Percentiles rank a stretch among this genome's conserved stretches.
Conservation (phyloP, 2,888 invertebrate genomes). For the Chalcosyrphus nemorum region DNA sequence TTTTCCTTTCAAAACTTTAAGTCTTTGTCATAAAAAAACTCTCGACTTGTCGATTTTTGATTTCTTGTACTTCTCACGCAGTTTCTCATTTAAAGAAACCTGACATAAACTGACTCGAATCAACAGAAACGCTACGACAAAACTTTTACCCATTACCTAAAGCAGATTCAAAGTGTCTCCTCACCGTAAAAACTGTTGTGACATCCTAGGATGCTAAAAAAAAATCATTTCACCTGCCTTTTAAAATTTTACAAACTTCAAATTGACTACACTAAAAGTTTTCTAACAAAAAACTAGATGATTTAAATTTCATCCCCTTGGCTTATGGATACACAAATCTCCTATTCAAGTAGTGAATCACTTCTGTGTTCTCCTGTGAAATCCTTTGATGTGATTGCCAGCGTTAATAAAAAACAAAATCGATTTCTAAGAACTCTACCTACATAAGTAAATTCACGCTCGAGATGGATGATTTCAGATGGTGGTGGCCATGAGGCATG, state of each 20-base stretch:
- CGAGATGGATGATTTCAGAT: slow-evolving; percentile 21
- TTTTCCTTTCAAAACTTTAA: too few species aligned
- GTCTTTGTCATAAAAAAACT: background rate
- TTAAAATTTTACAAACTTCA: background rate
- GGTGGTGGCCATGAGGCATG: slow-evolving; percentile 10
- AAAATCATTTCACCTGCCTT: background rate
- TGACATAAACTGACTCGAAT: background rate
- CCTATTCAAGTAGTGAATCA: background rate
- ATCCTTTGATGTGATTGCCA: background rate
- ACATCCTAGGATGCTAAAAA: background rate
- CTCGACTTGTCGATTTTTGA: background rate
- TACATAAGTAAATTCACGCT: slow-evolving; percentile 24
- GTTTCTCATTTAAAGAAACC: background rate
- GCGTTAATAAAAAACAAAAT: background rate
- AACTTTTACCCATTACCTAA: background rate
- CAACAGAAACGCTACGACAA: background rate
- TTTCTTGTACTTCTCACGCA: background rate
- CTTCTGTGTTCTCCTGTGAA: background rate
- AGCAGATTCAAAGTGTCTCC: background rate
- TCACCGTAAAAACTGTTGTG: background rate
- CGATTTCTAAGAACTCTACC: background rate
- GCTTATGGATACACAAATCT: slow-evolving; percentile 11
- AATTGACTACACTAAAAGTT: slow-evolving; percentile 20
- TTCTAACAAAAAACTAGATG: slow-evolving; percentile 22
- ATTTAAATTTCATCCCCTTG: slow-evolving; percentile 20